phyloP scores from a whole-genome alignment of 2,797 vertebrate genomes.

The Dendrocincla tyrannina region DNA sequence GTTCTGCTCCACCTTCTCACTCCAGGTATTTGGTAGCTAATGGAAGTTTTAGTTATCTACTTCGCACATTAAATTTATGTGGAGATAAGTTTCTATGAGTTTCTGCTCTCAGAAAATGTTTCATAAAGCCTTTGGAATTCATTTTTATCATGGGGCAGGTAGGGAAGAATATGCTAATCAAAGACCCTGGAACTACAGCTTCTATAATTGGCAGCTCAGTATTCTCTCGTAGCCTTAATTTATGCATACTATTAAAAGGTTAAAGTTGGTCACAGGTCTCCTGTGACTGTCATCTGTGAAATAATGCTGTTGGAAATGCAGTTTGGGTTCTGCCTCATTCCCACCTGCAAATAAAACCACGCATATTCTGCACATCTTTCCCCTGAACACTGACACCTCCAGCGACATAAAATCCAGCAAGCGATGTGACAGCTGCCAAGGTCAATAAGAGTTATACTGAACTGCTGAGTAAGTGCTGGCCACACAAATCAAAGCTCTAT shows the following conservation, averaged over 20 bases:
- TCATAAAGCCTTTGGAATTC: slow-evolving; percentile 17
- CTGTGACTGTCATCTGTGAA: slow-evolving; percentile 47
- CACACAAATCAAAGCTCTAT: slow-evolving; percentile 68
- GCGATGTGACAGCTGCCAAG: slow-evolving; percentile 73
- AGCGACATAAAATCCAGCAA: slow-evolving; percentile 66
- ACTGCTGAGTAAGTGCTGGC: slow-evolving; percentile 71
- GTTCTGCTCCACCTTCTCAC: background rate
- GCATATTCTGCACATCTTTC: slow-evolving; percentile 45
- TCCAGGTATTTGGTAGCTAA: background rate
- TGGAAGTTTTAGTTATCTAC: background rate
- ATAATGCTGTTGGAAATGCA: slow-evolving; percentile 59
- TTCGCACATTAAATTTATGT: background rate
- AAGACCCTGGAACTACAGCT: background rate
- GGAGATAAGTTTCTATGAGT: background rate
- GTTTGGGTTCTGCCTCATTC: slow-evolving; percentile 45
- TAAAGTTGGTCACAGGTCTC: slow-evolving; percentile 53
- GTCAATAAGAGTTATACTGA: slow-evolving; percentile 73
- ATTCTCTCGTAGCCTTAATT: slow-evolving; percentile 32
- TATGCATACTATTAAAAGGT: slow-evolving; percentile 39
- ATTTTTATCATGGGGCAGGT: background rate
- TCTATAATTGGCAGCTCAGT: slow-evolving; percentile 42
- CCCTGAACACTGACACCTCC: slow-evolving; percentile 65
- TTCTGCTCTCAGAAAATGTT: background rate
- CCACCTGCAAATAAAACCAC: slow-evolving; percentile 59
- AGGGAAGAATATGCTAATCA: slow-evolving; percentile 48